Evolutionary conservation across 1,140 invertebrate genomes (phyloP), one percentile per base, ranked within the genome.

Genomic region (Neodiprion fabricii): DNA sequence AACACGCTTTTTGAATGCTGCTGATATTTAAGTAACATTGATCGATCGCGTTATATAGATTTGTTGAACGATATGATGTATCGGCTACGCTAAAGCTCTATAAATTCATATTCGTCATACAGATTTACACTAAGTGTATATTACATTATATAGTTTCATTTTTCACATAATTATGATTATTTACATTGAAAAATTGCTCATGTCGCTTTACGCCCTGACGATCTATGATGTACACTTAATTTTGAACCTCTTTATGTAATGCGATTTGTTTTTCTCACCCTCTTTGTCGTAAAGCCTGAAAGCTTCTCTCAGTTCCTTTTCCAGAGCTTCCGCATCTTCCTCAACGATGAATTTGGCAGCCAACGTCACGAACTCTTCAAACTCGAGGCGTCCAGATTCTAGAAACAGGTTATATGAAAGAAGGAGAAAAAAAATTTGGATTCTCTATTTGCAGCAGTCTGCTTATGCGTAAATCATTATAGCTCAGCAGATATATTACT

Each of bases 271-370:
- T 70, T 17, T 72, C 82, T 88, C 87, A 92, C 94, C 94, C 92
- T 95, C 93, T 89, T 95, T 95, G 85, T 95, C 94, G 82, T 97
- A 97, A 79, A 97, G 91, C 83, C 96, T 92, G 90, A 98, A 98
- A 48, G 96, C 96, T 91, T 98, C 96, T 79, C 96, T 92, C 67
- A 98, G 91, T 88, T 98, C 96, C 87, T 98, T 97, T 83, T 95
- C 93, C 91, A 96, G 93, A 70, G 94, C 96, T 88, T 98, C 97
- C 76, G 95, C 95, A 83, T 98, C 97, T 85, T 97, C 96, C 88
- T 98, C 96, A 85, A 97, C 95, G 85, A 97, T 96, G 90, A 97
- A 98, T 88, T 97, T 96, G 79, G 96, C 95, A 48, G 96, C 96
- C 79, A 98, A 90, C 68, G 96, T 95, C 40, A 98, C 93, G 90